A percentile compares a stretch with the other conserved stretches of the same genome.
phyloP scores from a whole-genome alignment of 2,888 invertebrate species.

The Nezara viridula region DNA sequence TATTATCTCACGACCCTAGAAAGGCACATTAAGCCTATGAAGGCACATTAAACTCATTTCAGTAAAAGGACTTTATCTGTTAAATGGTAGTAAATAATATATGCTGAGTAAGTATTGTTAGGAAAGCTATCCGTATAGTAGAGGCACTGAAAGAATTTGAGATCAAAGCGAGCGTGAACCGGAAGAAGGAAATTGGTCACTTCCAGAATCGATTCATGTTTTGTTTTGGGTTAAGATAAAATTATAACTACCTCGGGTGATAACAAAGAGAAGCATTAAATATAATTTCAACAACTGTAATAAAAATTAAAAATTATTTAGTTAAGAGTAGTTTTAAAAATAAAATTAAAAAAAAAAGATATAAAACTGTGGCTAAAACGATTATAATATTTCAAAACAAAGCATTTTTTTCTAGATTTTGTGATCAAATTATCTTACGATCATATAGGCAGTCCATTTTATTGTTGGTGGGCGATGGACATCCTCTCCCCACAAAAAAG shows the following conservation, averaged over 20 bases:
- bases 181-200: background rate
- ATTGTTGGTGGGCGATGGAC: too few species aligned
- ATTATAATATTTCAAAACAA: too few species aligned
- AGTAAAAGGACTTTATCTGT: background rate
- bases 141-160: background rate
- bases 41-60: too few species aligned
- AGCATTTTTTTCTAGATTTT: too few species aligned
- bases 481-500: too few species aligned
- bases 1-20: background rate
- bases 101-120: background rate
- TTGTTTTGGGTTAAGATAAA: background rate
- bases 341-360: too few species aligned
- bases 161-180: constrained; percentile 10
- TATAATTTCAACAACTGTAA: background rate
- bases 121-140: background rate
- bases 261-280: background rate
- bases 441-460: too few species aligned
- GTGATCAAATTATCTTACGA: too few species aligned
- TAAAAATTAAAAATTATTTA: too few species aligned
- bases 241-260: background rate
- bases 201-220: background rate
- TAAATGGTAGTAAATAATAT: background rate
- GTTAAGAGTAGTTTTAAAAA: too few species aligned
- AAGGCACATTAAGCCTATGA: too few species aligned
- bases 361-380: too few species aligned